phyloP scores from a whole-genome alignment of 2,888 invertebrate genomes.

The Pterostichus madidus region DNA sequence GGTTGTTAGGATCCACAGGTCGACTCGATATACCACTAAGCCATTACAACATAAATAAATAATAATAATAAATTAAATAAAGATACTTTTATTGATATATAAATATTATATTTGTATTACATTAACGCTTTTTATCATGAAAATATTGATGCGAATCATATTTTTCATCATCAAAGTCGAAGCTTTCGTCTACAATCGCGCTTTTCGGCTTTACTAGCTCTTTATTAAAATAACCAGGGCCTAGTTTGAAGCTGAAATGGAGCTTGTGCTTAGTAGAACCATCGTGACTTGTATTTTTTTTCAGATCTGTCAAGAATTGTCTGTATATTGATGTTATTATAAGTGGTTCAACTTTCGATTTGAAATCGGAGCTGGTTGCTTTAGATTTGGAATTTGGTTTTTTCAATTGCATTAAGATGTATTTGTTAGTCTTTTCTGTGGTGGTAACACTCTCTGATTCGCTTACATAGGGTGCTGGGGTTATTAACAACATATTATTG shows the following conservation, averaged over 20 bases:
- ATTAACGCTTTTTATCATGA: no score
- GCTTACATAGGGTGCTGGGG: neutral
- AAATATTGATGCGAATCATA: no score
- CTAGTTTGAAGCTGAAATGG: neutral
- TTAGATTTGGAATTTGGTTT: neutral
- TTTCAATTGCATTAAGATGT: neutral
- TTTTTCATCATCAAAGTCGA: no score
- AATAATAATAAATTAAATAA: no score
- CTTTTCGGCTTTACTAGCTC: no score
- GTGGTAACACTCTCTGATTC: neutral
- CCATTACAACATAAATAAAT: no score
- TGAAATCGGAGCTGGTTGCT: neutral
- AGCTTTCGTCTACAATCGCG: no score
- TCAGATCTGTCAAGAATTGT: neutral
- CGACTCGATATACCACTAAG: no score
- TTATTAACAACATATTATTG: no score
- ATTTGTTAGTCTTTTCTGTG: neutral
- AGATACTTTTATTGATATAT: no score
- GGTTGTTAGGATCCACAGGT: no score
- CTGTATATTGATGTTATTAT: neutral
- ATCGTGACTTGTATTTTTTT: neutral
- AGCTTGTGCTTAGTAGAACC: neutral
- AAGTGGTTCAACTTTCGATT: neutral
- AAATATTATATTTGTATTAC: no score
- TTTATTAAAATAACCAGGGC: neutral